Evolutionary conservation across 2,797 vertebrate species (phyloP).

Genomic region (Cuniculus paca): DNA sequence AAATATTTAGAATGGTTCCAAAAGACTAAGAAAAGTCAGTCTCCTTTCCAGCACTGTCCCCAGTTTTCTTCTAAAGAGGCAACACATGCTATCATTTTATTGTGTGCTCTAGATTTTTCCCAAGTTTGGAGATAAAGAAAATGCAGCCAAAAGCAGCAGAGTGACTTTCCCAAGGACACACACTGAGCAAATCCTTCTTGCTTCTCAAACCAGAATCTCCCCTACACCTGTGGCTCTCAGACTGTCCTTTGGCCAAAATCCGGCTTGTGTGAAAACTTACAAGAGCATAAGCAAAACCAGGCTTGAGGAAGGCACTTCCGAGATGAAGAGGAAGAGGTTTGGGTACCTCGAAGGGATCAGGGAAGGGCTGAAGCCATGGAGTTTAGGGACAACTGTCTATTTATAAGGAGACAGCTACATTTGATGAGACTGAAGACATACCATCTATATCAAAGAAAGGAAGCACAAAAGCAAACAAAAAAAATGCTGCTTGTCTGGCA

Average conservation of each 20-base stretch:
- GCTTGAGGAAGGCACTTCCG: neutral
- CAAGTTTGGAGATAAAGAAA: neutral
- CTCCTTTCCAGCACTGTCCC: neutral
- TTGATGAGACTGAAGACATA: neutral
- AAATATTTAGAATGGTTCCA: neutral
- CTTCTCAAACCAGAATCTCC: neutral
- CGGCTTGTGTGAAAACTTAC: neutral
- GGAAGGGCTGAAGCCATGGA: neutral
- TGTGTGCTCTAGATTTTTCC: neutral
- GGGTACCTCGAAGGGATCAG: neutral
- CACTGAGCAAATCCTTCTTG: neutral
- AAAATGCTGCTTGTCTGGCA: neutral
- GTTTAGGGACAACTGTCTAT: neutral
- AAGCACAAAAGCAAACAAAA: neutral
- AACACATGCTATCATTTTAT: neutral
- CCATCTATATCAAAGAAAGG: neutral
- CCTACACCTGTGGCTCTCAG: neutral
- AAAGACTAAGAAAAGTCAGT: neutral
- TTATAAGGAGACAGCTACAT: neutral
- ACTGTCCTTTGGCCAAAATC: neutral
- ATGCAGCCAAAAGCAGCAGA: neutral
- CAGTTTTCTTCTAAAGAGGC: neutral
- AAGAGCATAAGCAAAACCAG: neutral
- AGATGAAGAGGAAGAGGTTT: neutral
- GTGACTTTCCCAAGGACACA: neutral